Evolutionary conservation across 2,113 vertebrate species (phyloP).

Genomic region (Ondatra zibethicus): DNA sequence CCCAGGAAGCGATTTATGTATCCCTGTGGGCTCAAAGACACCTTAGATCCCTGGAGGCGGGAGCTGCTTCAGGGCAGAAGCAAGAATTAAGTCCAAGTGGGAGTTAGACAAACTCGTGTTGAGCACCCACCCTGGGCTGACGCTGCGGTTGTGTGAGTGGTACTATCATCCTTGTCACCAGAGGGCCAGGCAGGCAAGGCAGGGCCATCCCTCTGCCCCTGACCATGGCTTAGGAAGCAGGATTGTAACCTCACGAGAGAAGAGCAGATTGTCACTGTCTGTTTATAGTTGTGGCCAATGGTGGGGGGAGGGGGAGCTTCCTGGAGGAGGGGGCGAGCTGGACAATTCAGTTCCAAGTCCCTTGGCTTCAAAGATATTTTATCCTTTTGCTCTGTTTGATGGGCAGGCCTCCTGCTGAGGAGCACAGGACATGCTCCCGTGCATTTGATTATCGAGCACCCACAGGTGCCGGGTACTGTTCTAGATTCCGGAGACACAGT

Average conservation of each 20-base stretch:
- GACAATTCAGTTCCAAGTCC: background rate
- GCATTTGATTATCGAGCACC: background rate
- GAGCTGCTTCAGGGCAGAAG: background rate
- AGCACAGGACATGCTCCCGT: background rate
- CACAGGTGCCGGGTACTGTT: background rate
- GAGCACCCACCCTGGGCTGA: background rate
- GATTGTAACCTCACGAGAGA: background rate
- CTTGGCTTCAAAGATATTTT: background rate
- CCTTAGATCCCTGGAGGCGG: background rate
- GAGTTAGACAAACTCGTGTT: background rate
- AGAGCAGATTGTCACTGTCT: background rate
- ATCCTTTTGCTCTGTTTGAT: background rate
- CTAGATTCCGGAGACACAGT: background rate
- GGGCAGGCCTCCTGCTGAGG: background rate
- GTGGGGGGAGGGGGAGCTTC: background rate
- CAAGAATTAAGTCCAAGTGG: background rate
- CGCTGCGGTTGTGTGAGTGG: background rate
- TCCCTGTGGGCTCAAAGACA: fast-evolving
- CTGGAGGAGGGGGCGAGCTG: background rate
- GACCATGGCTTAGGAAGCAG: background rate
- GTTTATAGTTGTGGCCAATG: background rate
- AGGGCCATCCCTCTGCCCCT: background rate
- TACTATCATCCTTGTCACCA: background rate
- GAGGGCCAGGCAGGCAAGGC: background rate
- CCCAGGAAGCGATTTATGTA: fast-evolving